Conservation (phyloP, 1,140 invertebrate genomes). For the Drosophila malerkotliana region DNA sequence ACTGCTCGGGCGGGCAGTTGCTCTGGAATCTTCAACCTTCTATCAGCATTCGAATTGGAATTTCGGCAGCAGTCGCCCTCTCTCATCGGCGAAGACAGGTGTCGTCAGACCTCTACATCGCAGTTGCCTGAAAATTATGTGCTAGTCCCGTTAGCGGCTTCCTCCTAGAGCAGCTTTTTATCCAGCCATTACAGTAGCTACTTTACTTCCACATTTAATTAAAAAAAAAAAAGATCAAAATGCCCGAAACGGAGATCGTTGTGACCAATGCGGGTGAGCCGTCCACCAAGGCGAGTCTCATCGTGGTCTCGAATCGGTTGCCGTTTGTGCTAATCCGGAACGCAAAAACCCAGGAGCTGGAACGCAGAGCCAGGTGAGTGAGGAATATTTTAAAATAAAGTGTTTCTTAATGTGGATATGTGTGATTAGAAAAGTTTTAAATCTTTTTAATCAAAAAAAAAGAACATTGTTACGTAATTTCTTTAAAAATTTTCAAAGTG, state of each 20-base stretch:
- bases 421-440: too few species aligned
- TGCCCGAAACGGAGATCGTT: conserved; percentile 82
- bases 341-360: conserved; percentile 88
- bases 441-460: too few species aligned
- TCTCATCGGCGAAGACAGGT: conserved; percentile 29
- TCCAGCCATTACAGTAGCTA: conserved; percentile 15
- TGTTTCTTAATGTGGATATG: too few species aligned
- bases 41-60: conserved; percentile 12
- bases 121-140: conserved; percentile 34
- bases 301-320: conserved; percentile 95
- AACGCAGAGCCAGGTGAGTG: conserved; percentile 92
- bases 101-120: conserved; percentile 21
- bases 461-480: too few species aligned
- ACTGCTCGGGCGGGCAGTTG: conserved; percentile 22
- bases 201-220: conserved; percentile 2
- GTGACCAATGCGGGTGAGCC: conserved; percentile 75
- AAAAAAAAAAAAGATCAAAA: conserved; percentile 31
- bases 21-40: conserved; percentile 15
- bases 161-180: conserved; percentile 1
- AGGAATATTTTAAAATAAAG: not conserved
- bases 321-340: conserved; percentile 93
- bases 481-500: too few species aligned
- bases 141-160: conserved; percentile 17
- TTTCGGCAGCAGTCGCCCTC: conserved; percentile 20
- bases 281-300: conserved; percentile 88